Evolutionary conservation across 1,140 invertebrate species (phyloP).

Genomic region (Drosophila baimaii): DNA sequence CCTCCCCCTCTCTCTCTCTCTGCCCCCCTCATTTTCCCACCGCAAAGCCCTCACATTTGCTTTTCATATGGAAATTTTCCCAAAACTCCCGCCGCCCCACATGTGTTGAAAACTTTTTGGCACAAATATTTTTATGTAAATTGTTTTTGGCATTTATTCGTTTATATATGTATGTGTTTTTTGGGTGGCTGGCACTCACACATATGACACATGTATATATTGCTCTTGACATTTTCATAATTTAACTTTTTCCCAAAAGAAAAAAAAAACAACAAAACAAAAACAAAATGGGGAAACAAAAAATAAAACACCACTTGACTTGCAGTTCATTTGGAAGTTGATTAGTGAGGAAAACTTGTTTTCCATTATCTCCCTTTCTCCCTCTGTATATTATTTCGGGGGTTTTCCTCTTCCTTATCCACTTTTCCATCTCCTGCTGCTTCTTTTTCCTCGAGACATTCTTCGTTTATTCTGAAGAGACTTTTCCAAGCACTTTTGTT

Average conservation of each 20-base stretch:
- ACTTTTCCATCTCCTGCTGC: too few species aligned
- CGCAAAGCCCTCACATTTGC: conserved; percentile 35
- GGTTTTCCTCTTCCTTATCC: background rate
- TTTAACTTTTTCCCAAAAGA: conserved; percentile 62
- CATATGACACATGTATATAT: conserved; percentile 34
- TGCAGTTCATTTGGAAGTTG: conserved; percentile 59
- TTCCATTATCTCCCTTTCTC: conserved; percentile 16
- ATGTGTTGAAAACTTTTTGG: conserved; percentile 69
- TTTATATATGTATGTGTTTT: conserved; percentile 50
- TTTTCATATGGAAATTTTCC: conserved; percentile 76
- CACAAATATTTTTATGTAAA: conserved; percentile 81
- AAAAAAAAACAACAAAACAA: background rate
- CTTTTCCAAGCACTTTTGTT: conserved; percentile 41
- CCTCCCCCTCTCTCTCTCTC: background rate
- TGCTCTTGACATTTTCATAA: conserved; percentile 73
- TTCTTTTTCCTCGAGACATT: conserved; percentile 34
- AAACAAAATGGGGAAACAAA: background rate
- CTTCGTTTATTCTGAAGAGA: conserved; percentile 50
- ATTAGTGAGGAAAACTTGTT: conserved; percentile 55
- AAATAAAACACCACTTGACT: conserved; percentile 23
- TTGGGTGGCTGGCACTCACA: conserved; percentile 10
- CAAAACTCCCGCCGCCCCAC: conserved; percentile 5
- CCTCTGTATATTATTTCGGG: conserved; percentile 7
- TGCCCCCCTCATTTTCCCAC: background rate
- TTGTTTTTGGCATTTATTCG: conserved; percentile 78